Percentiles rank a stretch among this genome's conserved stretches.
Conservation (phyloP, 2,888 invertebrate genomes). For the Hipparchia sbordonii region DNA sequence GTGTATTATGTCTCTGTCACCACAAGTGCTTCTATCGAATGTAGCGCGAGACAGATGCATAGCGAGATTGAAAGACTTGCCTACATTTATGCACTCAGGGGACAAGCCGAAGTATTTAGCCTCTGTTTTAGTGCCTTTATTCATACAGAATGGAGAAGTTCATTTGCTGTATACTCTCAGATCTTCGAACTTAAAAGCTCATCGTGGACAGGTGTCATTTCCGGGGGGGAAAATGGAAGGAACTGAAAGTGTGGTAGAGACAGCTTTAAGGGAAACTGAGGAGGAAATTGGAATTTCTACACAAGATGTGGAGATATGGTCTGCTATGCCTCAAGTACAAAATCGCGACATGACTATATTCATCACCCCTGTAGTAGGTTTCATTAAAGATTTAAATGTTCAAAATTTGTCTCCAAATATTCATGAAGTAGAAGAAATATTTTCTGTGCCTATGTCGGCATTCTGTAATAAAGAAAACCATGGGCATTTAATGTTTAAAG, state of each 20-base stretch:
- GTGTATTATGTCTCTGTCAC: conserved; percentile 56
- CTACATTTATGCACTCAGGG: conserved; percentile 61
- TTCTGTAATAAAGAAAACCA: conserved; percentile 84
- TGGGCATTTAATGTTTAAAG: conserved; percentile 85
- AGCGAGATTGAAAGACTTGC: conserved; percentile 81
- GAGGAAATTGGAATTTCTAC: conserved; percentile 91
- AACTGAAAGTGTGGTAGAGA: conserved; percentile 84
- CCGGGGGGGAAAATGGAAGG: conserved; percentile 91
- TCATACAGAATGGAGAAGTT: conserved; percentile 86
- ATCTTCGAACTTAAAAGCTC: conserved; percentile 87
- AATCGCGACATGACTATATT: conserved; percentile 72
- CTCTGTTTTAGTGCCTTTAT: conserved; percentile 93
- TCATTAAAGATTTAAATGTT: conserved; percentile 74
- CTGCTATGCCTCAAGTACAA: conserved; percentile 62
- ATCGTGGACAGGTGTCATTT: conserved; percentile 93
- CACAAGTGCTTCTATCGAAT: conserved; percentile 73
- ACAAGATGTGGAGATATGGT: conserved; percentile 87
- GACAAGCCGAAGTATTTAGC: conserved; percentile 74
- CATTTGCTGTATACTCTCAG: conserved; percentile 92
- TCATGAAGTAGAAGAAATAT: conserved; percentile 91
- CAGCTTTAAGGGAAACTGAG: conserved; percentile 93
- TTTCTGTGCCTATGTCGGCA: conserved; percentile 85
- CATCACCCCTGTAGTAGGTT: conserved; percentile 89
- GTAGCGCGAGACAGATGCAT: conserved; percentile 83
- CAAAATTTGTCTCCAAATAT: conserved; percentile 82